Percentiles rank a stretch among this genome's conserved stretches.
Evolutionary conservation across 1,140 invertebrate genomes (phyloP).

Genomic region (Trichogramma pretiosum): DNA sequence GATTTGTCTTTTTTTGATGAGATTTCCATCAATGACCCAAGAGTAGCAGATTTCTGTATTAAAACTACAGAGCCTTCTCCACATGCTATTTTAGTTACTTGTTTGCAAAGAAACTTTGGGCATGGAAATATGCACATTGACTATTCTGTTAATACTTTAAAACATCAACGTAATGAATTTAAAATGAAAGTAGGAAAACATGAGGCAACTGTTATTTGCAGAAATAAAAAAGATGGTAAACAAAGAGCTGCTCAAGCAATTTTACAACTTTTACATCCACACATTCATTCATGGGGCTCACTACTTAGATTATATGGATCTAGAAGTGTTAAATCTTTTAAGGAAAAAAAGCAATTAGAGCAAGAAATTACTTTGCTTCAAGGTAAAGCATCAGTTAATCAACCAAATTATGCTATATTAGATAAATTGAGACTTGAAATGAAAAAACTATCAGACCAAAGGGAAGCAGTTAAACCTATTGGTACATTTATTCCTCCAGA

Average conservation of each 20-base stretch:
- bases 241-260: constrained; percentile 93
- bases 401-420: constrained; percentile 88
- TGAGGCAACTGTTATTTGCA: constrained; percentile 75
- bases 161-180: constrained; percentile 89
- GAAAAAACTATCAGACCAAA: constrained; percentile 64
- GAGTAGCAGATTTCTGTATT: constrained; percentile 86
- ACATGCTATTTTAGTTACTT: constrained; percentile 86
- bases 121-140: constrained; percentile 80
- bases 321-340: constrained; percentile 82
- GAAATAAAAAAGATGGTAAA: constrained; percentile 96
- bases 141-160: constrained; percentile 79
- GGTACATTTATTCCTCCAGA: constrained; percentile 62
- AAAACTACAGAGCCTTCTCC: constrained; percentile 92
- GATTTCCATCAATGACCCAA: constrained; percentile 84
- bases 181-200: constrained; percentile 92
- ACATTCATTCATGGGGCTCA: constrained; percentile 91
- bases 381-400: constrained; percentile 80
- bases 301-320: constrained; percentile 87
- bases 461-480: constrained; percentile 60
- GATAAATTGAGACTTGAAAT: constrained; percentile 85
- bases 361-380: constrained; percentile 88
- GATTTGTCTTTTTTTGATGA: constrained; percentile 81
- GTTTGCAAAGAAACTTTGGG: constrained; percentile 87
- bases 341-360: constrained; percentile 90
- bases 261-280: constrained; percentile 81